phyloP scores from a whole-genome alignment of 1,140 invertebrate genomes.

The Stratiolaelaps scimitus region DNA sequence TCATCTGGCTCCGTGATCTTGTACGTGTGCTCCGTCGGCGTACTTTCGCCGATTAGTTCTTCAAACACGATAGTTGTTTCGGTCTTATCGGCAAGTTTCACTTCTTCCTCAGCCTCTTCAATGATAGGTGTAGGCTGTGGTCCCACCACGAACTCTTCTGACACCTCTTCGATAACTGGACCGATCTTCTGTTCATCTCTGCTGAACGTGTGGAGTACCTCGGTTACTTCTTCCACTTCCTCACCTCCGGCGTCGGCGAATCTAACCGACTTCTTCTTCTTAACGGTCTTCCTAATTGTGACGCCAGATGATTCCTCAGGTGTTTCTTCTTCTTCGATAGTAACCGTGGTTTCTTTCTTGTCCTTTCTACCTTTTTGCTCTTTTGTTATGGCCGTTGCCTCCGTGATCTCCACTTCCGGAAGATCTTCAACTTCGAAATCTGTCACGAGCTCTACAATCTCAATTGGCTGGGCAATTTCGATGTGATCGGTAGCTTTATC shows the following conservation, averaged over 20 bases:
- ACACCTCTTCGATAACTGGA: conserved; percentile 16
- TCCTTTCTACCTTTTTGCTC: conserved; percentile 11
- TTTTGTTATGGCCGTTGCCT: conserved; percentile 1
- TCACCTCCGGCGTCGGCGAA: conserved; percentile 13
- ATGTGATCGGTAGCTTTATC: conserved; percentile 27
- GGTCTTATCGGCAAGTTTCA: not conserved
- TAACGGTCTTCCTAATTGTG: conserved; percentile 7
- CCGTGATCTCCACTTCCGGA: conserved; percentile 23
- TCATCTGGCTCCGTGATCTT: not conserved
- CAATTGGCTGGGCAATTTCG: conserved; percentile 23
- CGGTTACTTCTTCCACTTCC: conserved; percentile 1
- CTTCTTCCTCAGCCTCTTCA: conserved; percentile 4
- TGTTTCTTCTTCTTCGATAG: conserved; percentile 4
- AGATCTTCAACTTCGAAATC: conserved; percentile 2
- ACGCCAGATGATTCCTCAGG: conserved; percentile 1
- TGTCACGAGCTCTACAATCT: conserved; percentile 5
- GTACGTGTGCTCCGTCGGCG: conserved; percentile 7
- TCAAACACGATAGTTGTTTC: not conserved
- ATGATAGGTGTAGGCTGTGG: conserved; percentile 7
- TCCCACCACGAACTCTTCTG: conserved; percentile 12
- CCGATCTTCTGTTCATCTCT: conserved; percentile 2
- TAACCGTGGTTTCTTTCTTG: conserved; percentile 3
- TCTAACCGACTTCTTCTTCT: conserved; percentile 16
- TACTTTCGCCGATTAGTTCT: not conserved
- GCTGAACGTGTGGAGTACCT: conserved; percentile 12